Evolutionary conservation across 2,888 invertebrate species (phyloP).

Genomic region (Standfussiana lucernea): DNA sequence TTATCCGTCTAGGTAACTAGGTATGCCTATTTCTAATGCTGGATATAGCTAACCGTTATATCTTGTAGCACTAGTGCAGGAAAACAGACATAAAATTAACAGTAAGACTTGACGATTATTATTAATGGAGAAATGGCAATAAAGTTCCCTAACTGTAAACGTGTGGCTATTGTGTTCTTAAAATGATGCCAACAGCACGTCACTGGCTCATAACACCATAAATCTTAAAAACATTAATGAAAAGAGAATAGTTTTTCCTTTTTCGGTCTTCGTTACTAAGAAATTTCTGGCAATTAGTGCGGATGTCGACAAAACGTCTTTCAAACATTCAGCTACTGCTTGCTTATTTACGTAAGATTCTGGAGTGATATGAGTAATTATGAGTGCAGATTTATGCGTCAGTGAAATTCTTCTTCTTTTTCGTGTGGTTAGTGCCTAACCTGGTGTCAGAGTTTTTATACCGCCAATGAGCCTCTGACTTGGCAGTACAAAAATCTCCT

Average conservation of each 20-base stretch:
- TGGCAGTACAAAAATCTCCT: too few species aligned
- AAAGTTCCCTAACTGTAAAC: constrained; percentile 52
- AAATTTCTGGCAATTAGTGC: background rate
- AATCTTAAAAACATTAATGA: background rate
- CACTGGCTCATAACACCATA: background rate
- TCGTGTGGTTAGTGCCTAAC: too few species aligned
- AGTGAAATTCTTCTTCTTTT: too few species aligned
- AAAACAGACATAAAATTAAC: constrained; percentile 50
- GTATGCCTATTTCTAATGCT: background rate
- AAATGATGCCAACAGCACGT: constrained; percentile 16
- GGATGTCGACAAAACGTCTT: background rate
- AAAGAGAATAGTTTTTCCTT: background rate
- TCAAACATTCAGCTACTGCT: background rate
- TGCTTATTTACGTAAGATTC: background rate
- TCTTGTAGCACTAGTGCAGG: constrained; percentile 1
- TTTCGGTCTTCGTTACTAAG: background rate
- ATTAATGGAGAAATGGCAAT: constrained; percentile 40
- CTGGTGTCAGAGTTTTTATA: too few species aligned
- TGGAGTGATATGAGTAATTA: background rate
- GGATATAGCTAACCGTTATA: constrained; percentile 37
- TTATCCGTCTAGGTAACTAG: background rate
- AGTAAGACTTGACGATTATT: constrained; percentile 22
- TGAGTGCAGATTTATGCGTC: too few species aligned
- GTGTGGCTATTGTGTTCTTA: constrained; percentile 31
- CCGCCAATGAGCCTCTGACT: too few species aligned